Evolutionary conservation across 2,113 vertebrate genomes (phyloP), one percentile per base, ranked within the genome.

Genomic region (Pungitius pungitius): DNA sequence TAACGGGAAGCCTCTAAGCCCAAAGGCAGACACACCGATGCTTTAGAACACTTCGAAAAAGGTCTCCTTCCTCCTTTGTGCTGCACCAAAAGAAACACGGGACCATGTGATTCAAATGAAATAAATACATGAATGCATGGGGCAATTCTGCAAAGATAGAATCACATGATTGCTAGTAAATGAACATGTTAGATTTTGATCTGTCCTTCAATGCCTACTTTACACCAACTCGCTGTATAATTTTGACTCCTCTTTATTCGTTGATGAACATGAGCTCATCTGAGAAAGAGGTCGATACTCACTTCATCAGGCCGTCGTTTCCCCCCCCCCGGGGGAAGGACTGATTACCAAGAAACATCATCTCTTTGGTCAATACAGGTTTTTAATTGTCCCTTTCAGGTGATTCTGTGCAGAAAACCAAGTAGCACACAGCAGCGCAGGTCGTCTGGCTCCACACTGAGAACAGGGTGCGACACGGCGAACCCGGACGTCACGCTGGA

Each of bases 1-100:
- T 73, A 77, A 69, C 55, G 75, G 69, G 58, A 85, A 69, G 75
- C 64, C 63, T 24, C 66, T 69, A 13, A 66, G 60, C 80, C 56
- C 39, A 78, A 68, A 80, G 75, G 63, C 43, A 80, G 43, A 73
- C 77, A 73, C 77, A 52, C 49, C 39, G 35, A 72, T 1, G 13
- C 63, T 43, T 69, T 39, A 47, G 66, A 63, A 61, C 63, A 75
- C 40, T 60, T 35, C 63, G n/a, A n/a, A n/a, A 43, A 81, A 81
- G 71, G 26, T 15, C 63, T 59, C 35, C 39, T 64, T 39, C 60
- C 65, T 58, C 54, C 43, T 45, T 71, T 63, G 42, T 59, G 43
- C 20, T 42, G 54, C 33, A 26, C 51, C 39, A 51, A 65, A 49
- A n/a, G n/a, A n/a, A n/a, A n/a, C n/a, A n/a, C n/a, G n/a, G n/a